Base-by-base conservation (phyloP, 2,797 vertebrate genomes). In the Melanitta fusca region DNA sequence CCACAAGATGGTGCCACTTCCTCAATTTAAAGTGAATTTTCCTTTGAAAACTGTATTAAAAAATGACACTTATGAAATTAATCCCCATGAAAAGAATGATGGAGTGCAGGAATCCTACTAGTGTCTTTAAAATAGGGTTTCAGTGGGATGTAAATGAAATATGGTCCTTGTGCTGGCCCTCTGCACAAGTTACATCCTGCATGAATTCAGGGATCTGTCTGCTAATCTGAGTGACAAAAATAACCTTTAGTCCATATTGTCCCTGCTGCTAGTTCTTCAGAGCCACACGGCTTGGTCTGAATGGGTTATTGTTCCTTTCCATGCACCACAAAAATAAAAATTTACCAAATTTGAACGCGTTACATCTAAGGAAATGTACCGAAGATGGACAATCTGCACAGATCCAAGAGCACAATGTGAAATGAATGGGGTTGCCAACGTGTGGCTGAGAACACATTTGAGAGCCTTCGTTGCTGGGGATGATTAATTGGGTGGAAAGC, bases 1-100 rank as follows among this genome's bases (percentile, higher is more conserved):
- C 96, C 96, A 97, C 95, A 88, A 97, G 96, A 88, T 97, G 97
- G 97, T 92, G 96, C 96, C 82, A 87, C 71, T 88, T 91, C 80
- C 89, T 91, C 78, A 81, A 66, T 6, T 71, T 92, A 89, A 92
- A 95, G 34, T 49, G 13, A 6, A 60, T n/a, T 80, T 88, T 32
- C 15, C 54, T 66, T 78, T 68, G 51, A 64, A 91, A 96, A 36
- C 0, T 0, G 3, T 36, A 3, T 51, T 65, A 32, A 43, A 47
- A 91, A 95, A 66, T 60, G 2, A 17, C 24, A 66, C n/a, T 64
- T 45, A 15, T 0, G 1, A 74, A 88, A 88, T 81, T 57, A 77
- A 64, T 85, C 36, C 5, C 10, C 11, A 8, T n/a, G 17, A 64
- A 85, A 88, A 79, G 7, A 28, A 8, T 61, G 60, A 68, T 49